Evolutionary conservation across 2,113 vertebrate genomes (phyloP).

Genomic region (Calyptomena viridis): DNA sequence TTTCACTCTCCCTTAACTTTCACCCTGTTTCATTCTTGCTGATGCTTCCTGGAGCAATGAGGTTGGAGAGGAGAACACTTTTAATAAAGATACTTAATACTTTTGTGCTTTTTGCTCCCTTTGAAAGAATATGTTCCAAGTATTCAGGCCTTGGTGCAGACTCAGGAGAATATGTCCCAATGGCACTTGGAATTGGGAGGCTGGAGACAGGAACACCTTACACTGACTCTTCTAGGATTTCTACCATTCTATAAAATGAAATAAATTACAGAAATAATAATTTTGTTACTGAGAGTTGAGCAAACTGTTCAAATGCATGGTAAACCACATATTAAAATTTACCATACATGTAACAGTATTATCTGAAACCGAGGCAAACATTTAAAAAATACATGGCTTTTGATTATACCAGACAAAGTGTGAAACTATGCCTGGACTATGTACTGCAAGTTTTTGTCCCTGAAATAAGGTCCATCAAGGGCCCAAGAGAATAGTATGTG

Average conservation of each 20-base stretch:
- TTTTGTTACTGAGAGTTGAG: neutral
- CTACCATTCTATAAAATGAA: neutral
- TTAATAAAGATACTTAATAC: neutral
- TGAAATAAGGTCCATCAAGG: neutral
- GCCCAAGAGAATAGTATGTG: neutral
- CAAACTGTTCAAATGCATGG: neutral
- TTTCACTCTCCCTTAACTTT: neutral
- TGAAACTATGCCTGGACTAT: neutral
- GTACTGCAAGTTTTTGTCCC: neutral
- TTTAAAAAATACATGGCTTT: neutral
- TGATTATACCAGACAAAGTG: neutral
- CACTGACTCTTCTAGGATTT: neutral
- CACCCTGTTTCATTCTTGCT: neutral
- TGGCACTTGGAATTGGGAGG: neutral
- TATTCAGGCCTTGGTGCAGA: neutral
- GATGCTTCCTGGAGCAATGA: fast-evolving
- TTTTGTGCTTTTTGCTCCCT: neutral
- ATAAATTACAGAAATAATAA: neutral
- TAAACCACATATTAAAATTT: neutral
- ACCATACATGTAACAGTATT: neutral
- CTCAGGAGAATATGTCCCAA: neutral
- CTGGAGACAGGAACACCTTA: neutral
- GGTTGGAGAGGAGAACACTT: neutral
- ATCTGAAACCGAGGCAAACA: neutral
- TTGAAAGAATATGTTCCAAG: neutral